Conservation (phyloP, 2,888 invertebrate species). For the Nomada fucata region DNA sequence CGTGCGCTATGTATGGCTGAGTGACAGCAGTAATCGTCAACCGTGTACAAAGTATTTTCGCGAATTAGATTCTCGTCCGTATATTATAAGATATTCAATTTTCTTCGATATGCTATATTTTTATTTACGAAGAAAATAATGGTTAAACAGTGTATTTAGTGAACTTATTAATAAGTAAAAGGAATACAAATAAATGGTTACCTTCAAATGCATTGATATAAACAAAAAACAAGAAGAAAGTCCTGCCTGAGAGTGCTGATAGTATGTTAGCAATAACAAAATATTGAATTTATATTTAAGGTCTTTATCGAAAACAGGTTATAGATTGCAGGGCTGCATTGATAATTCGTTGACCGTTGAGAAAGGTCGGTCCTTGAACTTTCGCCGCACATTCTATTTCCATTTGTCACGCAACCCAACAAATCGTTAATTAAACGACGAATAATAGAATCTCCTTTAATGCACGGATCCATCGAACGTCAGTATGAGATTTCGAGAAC, state of each 20-base stretch:
- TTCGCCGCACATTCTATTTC: slow-evolving; percentile 56
- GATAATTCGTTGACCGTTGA: slow-evolving; percentile 46
- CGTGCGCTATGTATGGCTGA: too few relatives aligned
- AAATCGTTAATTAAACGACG: slow-evolving; percentile 49
- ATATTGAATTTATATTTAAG: background rate
- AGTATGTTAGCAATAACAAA: background rate
- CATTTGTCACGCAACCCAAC: slow-evolving; percentile 65
- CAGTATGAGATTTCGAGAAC: background rate
- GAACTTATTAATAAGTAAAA: too few relatives aligned
- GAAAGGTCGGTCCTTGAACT: slow-evolving; percentile 70
- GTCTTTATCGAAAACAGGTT: slow-evolving; percentile 9
- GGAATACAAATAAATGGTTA: too few relatives aligned
- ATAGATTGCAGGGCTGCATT: slow-evolving; percentile 22
- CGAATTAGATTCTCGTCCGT: too few relatives aligned
- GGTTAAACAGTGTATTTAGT: too few relatives aligned
- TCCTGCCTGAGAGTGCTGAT: background rate
- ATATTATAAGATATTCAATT: too few relatives aligned
- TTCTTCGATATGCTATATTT: too few relatives aligned
- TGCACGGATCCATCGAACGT: background rate
- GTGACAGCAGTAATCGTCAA: too few relatives aligned
- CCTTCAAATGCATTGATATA: too few relatives aligned
- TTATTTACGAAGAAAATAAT: too few relatives aligned
- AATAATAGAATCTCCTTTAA: slow-evolving; percentile 31
- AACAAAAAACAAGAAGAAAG: too few relatives aligned
- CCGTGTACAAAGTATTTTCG: too few relatives aligned